A percentile compares a stretch with the other conserved stretches of the same genome.
phyloP scores from a whole-genome alignment of 2,797 vertebrate species.

The Lutra lutra region DNA sequence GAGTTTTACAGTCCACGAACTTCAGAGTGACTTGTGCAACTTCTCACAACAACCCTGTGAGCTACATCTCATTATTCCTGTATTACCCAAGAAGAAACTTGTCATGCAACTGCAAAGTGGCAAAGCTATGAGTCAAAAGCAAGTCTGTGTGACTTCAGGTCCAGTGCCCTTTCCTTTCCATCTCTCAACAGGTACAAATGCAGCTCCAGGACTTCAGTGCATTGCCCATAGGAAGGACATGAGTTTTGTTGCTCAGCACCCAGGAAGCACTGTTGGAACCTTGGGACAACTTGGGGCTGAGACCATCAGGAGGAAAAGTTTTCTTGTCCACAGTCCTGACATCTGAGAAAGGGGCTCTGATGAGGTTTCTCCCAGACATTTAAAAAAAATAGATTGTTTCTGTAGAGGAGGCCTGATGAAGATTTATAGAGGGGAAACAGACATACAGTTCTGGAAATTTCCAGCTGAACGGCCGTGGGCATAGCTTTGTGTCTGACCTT shows the following conservation, averaged over 20 bases:
- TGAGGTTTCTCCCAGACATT: neutral
- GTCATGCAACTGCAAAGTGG: neutral
- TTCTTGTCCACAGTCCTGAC: neutral
- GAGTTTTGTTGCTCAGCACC: neutral
- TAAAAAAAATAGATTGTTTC: neutral
- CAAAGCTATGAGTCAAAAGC: neutral
- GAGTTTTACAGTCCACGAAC: neutral
- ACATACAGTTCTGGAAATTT: neutral
- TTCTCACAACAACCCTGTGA: conserved; percentile 42
- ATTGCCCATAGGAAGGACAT: neutral
- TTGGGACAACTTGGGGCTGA: neutral
- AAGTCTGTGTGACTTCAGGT: neutral
- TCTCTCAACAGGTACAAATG: conserved; percentile 4
- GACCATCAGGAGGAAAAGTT: neutral
- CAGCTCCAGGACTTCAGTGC: neutral
- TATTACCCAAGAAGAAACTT: neutral
- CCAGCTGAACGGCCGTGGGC: neutral
- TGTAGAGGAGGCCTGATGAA: neutral
- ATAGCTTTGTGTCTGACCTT: neutral
- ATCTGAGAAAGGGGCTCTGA: neutral
- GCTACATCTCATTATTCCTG: neutral
- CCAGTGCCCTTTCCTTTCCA: neutral
- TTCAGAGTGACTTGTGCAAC: neutral
- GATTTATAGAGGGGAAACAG: neutral
- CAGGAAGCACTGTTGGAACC: neutral